A percentile compares a stretch with the other conserved stretches of the same genome.
These are phyloP conservation scores for Tragelaphus scriptus DNA, from an alignment of 2,113 vertebrate genomes.

Conservation along the genomic window DNA sequence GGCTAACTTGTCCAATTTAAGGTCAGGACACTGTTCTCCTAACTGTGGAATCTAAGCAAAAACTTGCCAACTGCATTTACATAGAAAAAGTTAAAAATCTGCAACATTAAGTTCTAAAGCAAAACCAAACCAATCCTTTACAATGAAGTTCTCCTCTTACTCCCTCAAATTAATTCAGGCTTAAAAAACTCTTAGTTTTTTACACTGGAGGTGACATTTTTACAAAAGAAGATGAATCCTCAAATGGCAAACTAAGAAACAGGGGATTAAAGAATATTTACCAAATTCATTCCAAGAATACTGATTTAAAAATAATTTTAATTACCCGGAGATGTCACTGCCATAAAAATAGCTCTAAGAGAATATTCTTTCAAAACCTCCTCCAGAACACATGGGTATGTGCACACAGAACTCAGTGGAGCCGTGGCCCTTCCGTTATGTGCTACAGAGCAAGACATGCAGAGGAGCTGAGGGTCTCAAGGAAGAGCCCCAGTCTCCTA, in stretches of 20 bases:
- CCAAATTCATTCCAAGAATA: not conserved
- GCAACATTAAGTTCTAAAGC: not conserved
- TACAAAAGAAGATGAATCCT: not conserved
- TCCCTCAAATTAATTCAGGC: not conserved
- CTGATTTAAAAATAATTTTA: constrained; percentile 7
- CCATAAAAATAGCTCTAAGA: not conserved
- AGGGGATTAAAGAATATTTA: not conserved
- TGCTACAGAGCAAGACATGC: fast-evolving
- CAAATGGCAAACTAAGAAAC: not conserved
- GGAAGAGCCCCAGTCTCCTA: not conserved
- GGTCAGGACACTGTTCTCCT: not conserved
- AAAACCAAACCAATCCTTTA: not conserved
- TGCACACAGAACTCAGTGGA: not conserved
- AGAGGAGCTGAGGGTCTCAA: not conserved
- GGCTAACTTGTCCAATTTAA: not conserved
- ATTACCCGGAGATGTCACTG: not conserved
- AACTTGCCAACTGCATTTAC: not conserved
- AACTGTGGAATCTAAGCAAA: not conserved
- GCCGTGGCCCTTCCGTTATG: not conserved
- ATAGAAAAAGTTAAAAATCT: not conserved
- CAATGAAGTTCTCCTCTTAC: not conserved
- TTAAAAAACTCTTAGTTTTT: not conserved
- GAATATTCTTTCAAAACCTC: not conserved
- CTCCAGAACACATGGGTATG: not conserved
- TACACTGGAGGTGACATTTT: not conserved